phyloP scores from a whole-genome alignment of 1,140 invertebrate genomes.

The Heterodera carotae region DNA sequence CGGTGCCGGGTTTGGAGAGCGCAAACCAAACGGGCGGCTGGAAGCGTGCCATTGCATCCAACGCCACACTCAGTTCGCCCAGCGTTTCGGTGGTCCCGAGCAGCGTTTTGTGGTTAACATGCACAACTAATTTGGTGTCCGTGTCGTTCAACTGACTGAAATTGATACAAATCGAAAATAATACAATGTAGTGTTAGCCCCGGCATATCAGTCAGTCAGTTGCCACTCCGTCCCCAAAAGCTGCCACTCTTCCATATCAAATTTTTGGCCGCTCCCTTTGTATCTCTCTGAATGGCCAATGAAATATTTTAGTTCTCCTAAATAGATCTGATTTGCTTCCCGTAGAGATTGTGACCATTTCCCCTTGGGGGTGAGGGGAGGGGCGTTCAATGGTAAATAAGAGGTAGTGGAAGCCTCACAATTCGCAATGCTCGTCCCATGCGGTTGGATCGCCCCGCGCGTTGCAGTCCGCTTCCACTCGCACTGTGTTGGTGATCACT shows the following conservation, averaged over 20 bases:
- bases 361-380: too few relatives aligned
- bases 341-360: too few relatives aligned
- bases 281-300: too few relatives aligned
- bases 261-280: too few relatives aligned
- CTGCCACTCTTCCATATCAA: too few relatives aligned
- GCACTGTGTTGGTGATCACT: conserved; percentile 43
- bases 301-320: too few relatives aligned
- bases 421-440: conserved; percentile 58
- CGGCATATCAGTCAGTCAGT: too few relatives aligned
- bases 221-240: too few relatives aligned
- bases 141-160: conserved; percentile 44
- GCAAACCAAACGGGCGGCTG: conserved; percentile 37
- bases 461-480: conserved; percentile 7
- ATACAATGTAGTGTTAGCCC: too few relatives aligned
- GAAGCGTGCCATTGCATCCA: conserved; percentile 36
- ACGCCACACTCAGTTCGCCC: conserved; percentile 29
- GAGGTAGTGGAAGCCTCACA: too few relatives aligned
- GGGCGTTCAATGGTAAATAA: too few relatives aligned
- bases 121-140: conserved; percentile 43
- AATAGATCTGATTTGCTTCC: too few relatives aligned
- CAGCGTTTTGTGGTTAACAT: conserved; percentile 48
- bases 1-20: conserved; percentile 32
- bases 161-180: conserved; percentile 1
- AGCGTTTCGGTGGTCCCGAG: conserved; percentile 47
- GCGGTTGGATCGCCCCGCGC: conserved; percentile 12